Evolutionary conservation across 2,797 vertebrate species (phyloP).

Genomic region (Epinephelus awoara): DNA sequence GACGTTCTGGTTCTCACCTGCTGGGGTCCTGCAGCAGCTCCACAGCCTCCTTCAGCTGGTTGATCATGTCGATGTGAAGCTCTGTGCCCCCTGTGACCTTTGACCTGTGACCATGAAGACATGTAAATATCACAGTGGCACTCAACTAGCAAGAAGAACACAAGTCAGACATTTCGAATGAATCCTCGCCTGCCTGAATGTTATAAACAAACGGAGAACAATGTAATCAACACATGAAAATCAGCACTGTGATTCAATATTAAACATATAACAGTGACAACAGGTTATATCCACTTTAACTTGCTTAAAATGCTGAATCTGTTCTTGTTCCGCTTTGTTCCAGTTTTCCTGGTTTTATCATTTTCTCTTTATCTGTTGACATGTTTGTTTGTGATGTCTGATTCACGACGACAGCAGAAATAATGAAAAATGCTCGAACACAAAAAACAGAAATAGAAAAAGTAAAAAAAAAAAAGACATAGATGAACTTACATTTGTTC

Average conservation of each 20-base stretch:
- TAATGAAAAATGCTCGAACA: not conserved
- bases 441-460: not conserved
- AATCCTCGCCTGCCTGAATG: not conserved
- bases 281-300: too few relatives aligned
- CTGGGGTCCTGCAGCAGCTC: conserved; percentile 91
- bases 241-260: too few relatives aligned
- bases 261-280: too few relatives aligned
- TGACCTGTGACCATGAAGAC: conserved; percentile 78
- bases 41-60: conserved; percentile 92
- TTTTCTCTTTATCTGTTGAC: too few relatives aligned
- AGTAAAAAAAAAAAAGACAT: not conserved
- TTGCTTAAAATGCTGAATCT: too few relatives aligned
- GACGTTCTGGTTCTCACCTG: conserved; percentile 79
- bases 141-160: too few relatives aligned
- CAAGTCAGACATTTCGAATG: not conserved
- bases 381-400: too few relatives aligned
- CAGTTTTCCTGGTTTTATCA: too few relatives aligned
- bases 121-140: not conserved
- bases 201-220: not conserved
- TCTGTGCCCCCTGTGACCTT: conserved; percentile 83
- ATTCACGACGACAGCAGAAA: not conserved
- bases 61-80: conserved; percentile 88
- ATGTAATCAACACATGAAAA: not conserved
- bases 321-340: too few relatives aligned
- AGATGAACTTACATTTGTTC: conserved; percentile 86